Evolutionary conservation across 2,113 vertebrate species (phyloP), one percentile per base, ranked within the genome.

Genomic region (Seriola dumerili): DNA sequence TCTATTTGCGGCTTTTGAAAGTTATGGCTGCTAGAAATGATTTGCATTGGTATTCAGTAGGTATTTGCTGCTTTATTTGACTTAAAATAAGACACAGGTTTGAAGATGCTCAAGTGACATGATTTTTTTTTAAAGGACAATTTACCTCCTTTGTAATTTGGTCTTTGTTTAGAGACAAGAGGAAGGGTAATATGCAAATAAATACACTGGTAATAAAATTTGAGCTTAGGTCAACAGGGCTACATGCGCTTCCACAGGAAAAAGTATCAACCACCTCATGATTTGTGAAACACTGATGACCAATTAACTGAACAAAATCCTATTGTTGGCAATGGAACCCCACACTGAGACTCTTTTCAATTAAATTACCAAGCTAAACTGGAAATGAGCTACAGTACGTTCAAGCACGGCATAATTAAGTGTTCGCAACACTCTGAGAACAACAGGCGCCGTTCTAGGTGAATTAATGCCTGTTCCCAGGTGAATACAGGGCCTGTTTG

Each of bases 381-480:
- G 75, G 61, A 85, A 84, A 77, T 36, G 76, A 86, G 89, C 82
- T 78, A 46, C 66, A 23, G 78, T 83, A 72, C 48, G 36, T 66
- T 68, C 76, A 59, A 79, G 88, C 78, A 14, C 52, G 7, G 82
- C 85, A 80, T 91, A 89, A 93, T 93, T 85, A 91, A 92, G 85
- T 71, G 80, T 87, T 85, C 4, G 76, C 72, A 82, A 57, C 84
- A 65, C 83, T 91, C 66, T 36, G 72, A 88, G 85, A 91, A 93
- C 88, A 90, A 92, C 89, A 85, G 88, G 77, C 81, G 46, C 81
- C 67, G 55, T 91, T 86, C 87, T 86, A 89, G 91, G 91, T 92
- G 88, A 93, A 93, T 93, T 89, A 87, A 90, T 91, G 83, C 78
- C 84, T 11, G 72, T 88, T 93, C 92, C 94, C 93, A 92, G 91